Evolutionary conservation across 2,113 vertebrate genomes (phyloP).

Genomic region (Zosterops hypoxanthus): DNA sequence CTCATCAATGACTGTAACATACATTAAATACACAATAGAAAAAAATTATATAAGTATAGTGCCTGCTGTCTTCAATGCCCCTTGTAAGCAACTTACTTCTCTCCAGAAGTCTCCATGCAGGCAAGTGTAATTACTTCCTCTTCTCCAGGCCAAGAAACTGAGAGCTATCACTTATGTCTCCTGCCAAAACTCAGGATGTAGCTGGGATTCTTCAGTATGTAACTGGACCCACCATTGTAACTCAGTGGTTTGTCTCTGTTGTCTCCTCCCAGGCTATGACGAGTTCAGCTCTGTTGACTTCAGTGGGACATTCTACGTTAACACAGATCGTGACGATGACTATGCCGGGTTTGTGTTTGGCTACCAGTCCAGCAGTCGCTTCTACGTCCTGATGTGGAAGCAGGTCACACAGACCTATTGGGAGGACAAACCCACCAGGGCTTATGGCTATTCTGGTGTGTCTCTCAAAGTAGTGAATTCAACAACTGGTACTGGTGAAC

Average conservation of each 20-base stretch:
- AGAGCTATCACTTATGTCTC: neutral
- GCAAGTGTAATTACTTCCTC: neutral
- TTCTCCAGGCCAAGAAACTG: neutral
- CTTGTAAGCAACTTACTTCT: neutral
- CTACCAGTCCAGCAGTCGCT: slow-evolving; percentile 95
- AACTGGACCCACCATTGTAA: neutral
- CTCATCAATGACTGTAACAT: neutral
- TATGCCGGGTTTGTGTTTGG: slow-evolving; percentile 97
- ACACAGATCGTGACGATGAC: slow-evolving; percentile 96
- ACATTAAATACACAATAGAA: neutral
- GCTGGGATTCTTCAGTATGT: neutral
- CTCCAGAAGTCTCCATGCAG: neutral
- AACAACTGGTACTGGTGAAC: slow-evolving; percentile 90
- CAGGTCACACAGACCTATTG: slow-evolving; percentile 99
- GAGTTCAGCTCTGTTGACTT: slow-evolving; percentile 96
- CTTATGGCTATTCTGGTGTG: slow-evolving; percentile 95
- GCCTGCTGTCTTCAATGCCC: neutral
- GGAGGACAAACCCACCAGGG: slow-evolving; percentile 94
- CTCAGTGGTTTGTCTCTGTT: neutral
- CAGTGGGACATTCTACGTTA: slow-evolving; percentile 97
- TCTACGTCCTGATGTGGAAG: slow-evolving; percentile 99
- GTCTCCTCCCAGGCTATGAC: slow-evolving; percentile 83
- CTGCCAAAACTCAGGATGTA: neutral
- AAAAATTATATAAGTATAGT: neutral
- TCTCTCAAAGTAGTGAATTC: slow-evolving; percentile 98